Evolutionary conservation across 2,797 vertebrate genomes (phyloP).

Genomic region (Macropodus opercularis): DNA sequence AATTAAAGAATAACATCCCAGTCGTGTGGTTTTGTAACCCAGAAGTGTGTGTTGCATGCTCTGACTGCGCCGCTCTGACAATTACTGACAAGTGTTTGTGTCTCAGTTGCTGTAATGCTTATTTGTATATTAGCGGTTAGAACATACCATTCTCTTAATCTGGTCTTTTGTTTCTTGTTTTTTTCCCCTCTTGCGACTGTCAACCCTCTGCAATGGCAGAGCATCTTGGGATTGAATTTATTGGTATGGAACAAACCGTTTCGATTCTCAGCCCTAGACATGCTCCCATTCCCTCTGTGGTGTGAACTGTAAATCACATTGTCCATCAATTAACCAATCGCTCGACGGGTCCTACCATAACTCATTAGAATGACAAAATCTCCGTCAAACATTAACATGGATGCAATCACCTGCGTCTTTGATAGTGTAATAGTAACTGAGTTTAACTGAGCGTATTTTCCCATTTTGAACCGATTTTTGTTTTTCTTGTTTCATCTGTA

Average conservation of each 20-base stretch:
- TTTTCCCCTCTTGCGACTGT: constrained; percentile 76
- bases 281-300: constrained; percentile 74
- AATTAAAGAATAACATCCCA: background rate
- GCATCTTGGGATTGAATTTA: constrained; percentile 99
- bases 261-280: constrained; percentile 85
- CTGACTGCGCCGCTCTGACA: constrained; percentile 45
- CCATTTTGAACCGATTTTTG: constrained; percentile 46
- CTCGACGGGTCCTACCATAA: constrained; percentile 57
- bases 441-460: constrained; percentile 36
- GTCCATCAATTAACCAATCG: constrained; percentile 73
- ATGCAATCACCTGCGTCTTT: constrained; percentile 72
- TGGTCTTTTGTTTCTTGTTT: constrained; percentile 76
- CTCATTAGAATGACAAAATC: constrained; percentile 52
- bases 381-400: constrained; percentile 74
- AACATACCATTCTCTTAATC: constrained; percentile 87
- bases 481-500: constrained; percentile 56
- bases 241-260: constrained; percentile 95
- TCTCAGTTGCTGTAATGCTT: constrained; percentile 61
- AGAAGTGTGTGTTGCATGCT: constrained; percentile 72
- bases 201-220: constrained; percentile 93
- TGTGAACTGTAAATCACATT: constrained; percentile 81
- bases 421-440: constrained; percentile 52
- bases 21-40: constrained; percentile 1
- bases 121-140: constrained; percentile 72
- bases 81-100: constrained; percentile 50